Evolutionary conservation across 2,797 vertebrate species (phyloP).

Genomic region (Argentina silus): DNA sequence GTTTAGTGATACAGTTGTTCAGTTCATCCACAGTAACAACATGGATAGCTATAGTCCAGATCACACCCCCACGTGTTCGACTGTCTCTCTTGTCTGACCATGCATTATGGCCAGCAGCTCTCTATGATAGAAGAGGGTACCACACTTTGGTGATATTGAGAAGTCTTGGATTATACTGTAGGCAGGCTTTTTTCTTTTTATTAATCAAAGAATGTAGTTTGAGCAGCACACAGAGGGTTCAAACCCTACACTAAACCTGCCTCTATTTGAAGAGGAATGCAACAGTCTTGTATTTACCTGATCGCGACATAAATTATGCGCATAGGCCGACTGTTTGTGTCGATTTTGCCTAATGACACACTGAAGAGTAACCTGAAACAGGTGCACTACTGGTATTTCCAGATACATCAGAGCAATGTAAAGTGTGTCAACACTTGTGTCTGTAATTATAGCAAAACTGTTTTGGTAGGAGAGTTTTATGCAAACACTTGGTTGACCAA

Average conservation of each 20-base stretch:
- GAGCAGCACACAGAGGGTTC: not conserved
- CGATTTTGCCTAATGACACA: not conserved
- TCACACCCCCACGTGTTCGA: not conserved
- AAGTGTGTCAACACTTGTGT: not conserved
- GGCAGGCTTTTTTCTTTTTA: too few species aligned
- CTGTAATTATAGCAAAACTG: too few species aligned
- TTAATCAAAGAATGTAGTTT: not conserved
- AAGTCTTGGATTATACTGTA: too few species aligned
- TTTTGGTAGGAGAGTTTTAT: too few species aligned
- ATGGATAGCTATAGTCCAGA: not conserved
- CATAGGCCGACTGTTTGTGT: not conserved
- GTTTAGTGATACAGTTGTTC: too few species aligned
- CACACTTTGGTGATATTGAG: too few species aligned
- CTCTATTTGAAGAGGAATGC: not conserved
- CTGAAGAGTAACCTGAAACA: not conserved
- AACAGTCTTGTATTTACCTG: conserved; percentile 3
- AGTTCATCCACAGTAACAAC: not conserved
- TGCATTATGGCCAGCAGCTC: not conserved
- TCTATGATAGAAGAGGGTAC: not conserved
- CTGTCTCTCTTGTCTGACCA: not conserved
- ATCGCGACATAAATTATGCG: not conserved
- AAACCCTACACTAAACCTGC: not conserved
- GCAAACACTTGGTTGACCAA: too few species aligned
- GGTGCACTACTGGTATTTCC: conserved; percentile 16
- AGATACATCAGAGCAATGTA: not conserved